Evolutionary conservation across 2,113 vertebrate species (phyloP).

Genomic region (Andinoacara biseriatus): DNA sequence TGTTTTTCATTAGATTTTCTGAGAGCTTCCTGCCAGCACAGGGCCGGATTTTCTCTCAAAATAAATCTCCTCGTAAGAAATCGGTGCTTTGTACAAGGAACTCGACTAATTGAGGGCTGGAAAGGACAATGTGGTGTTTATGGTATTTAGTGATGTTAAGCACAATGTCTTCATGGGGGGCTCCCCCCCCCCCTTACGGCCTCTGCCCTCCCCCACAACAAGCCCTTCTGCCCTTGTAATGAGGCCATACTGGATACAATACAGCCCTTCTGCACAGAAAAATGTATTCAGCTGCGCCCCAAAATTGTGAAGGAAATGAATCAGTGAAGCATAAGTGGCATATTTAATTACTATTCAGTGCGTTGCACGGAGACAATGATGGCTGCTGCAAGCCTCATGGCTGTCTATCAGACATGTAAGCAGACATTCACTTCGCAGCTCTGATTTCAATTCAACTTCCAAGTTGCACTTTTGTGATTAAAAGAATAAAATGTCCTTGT

Average conservation of each 20-base stretch:
- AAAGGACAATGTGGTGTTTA: slow-evolving; percentile 66
- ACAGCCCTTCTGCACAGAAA: slow-evolving; percentile 84
- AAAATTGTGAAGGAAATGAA: slow-evolving; percentile 89
- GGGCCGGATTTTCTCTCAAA: slow-evolving; percentile 55
- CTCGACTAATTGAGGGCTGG: slow-evolving; percentile 63
- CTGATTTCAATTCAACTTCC: slow-evolving; percentile 23
- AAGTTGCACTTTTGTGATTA: slow-evolving; percentile 29
- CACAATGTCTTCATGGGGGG: slow-evolving; percentile 77
- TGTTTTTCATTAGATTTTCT: slow-evolving; percentile 60
- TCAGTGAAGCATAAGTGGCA: slow-evolving; percentile 90
- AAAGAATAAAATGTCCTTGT: slow-evolving; percentile 4
- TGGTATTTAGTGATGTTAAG: slow-evolving; percentile 75
- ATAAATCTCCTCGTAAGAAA: slow-evolving; percentile 54
- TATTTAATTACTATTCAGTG: slow-evolving; percentile 91
- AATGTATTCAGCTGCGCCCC: slow-evolving; percentile 84
- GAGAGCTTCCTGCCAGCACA: slow-evolving; percentile 53
- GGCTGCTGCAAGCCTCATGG: slow-evolving; percentile 83
- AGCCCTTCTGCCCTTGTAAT: slow-evolving; percentile 77
- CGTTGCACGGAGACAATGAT: slow-evolving; percentile 86
- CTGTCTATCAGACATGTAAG: slow-evolving; percentile 74
- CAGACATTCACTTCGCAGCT: slow-evolving; percentile 21
- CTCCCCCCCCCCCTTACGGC: slow-evolving; percentile 45
- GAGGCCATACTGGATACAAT: slow-evolving; percentile 85
- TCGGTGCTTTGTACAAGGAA: slow-evolving; percentile 44
- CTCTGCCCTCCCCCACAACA: slow-evolving; percentile 71